Conservation (phyloP, 1,140 invertebrate genomes). For the Prorops nasuta region DNA sequence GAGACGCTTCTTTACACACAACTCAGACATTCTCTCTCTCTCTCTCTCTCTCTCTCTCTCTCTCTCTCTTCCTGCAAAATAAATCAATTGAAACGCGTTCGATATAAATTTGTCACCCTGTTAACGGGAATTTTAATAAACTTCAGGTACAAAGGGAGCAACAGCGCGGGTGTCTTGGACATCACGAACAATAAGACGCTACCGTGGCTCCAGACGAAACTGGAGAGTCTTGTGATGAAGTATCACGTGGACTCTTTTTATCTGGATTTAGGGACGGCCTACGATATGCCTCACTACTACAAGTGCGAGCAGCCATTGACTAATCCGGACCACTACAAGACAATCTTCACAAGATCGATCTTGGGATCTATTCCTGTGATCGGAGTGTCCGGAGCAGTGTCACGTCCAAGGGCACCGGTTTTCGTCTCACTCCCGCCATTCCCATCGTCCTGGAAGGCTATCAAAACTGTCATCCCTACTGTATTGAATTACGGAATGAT, state of each 20-base stretch:
- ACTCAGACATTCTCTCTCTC: no score
- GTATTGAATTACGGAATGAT: conserved; percentile 82
- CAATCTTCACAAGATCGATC: conserved; percentile 66
- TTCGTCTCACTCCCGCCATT: conserved; percentile 86
- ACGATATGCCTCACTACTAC: conserved; percentile 84
- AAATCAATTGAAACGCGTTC: no score
- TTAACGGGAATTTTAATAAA: no score
- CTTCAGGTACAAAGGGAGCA: conserved; percentile 66
- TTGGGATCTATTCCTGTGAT: conserved; percentile 68
- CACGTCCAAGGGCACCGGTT: conserved; percentile 77
- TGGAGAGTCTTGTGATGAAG: conserved; percentile 68
- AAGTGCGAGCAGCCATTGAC: conserved; percentile 69
- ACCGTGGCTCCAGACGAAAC: conserved; percentile 76
- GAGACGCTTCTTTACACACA: no score
- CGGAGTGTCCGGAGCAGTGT: conserved; percentile 79
- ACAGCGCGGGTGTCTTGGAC: conserved; percentile 79
- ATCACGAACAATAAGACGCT: conserved; percentile 77
- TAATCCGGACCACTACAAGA: conserved; percentile 81
- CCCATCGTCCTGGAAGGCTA: conserved; percentile 83
- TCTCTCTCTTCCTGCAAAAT: no score
- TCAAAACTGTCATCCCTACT: conserved; percentile 82
- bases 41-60: no score
- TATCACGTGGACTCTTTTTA: conserved; percentile 88
- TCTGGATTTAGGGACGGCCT: conserved; percentile 84
- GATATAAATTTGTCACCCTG: no score